Base-by-base conservation (phyloP, 2,797 vertebrate species). In the Masticophis lateralis region DNA sequence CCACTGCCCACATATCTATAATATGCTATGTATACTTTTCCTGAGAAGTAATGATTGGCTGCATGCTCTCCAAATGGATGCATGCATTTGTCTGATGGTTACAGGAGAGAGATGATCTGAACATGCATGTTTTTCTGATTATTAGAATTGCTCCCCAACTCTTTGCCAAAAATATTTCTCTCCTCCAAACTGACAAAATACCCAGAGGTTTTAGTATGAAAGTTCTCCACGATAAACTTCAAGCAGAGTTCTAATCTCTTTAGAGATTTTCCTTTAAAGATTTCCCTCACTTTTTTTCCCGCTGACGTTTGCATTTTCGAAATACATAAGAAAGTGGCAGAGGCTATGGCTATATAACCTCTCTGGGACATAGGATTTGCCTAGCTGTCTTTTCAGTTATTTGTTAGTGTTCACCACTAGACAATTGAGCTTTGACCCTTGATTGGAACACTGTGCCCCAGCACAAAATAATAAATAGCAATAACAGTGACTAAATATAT, bases 381-480 rank as follows among this genome's bases (percentile, higher is more conserved):
- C 66, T 88, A 89, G 92, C 92, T 93, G 92, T 91, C 92, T 86
- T 83, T 91, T 89, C 92, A 89, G 90, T 93, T 93, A 93, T 93
- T 93, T 93, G 92, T 93, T 91, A 89, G 22, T 47, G 32, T 69
- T 89, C 1, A 59, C 87, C 4, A 8, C 32, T 89, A 89, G 93
- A 93, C 93, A 91, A 89, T 93, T 93, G 93, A 93, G 90, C 93
- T 88, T 59, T 93, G 90, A 93, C 93, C 93, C 90, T 93, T 93
- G 93, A 93, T 93, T 91, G 90, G 87, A 89, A 83, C 60, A 56
- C 69, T 51, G 93, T 86, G 90, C 57, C 90, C 89, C 32, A 86
- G 69, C 89, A 63, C 87, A 66, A 83, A 86, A 93, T 89, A 93
- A 93, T 93, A 91, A 91, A 93, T 91, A 93, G 90, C 87, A 91